These are phyloP conservation scores for Tonatia bakeri DNA, from an alignment of 2,113 vertebrate genomes.

Conservation along the genomic window DNA sequence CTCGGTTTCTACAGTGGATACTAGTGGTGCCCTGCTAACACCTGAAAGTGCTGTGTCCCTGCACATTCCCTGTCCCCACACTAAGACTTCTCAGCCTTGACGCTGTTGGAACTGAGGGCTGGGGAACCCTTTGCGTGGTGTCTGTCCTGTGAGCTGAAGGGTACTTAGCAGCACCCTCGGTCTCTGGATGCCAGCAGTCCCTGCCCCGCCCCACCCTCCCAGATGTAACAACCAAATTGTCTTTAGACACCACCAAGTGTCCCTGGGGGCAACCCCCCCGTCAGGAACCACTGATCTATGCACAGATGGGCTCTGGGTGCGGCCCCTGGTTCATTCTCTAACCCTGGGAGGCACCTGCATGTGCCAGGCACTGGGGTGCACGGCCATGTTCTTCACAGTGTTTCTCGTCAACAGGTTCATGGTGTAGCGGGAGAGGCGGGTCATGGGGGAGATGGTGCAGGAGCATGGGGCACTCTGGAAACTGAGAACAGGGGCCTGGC, in stretches of 20 bases:
- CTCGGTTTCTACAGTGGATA: not conserved
- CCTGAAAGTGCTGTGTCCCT: not conserved
- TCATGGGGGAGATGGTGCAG: not conserved
- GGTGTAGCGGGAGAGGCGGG: not conserved
- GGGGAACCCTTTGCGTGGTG: not conserved
- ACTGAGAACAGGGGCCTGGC: not conserved
- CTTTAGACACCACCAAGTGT: not conserved
- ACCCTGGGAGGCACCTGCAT: not conserved
- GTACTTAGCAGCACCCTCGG: not conserved
- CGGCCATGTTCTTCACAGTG: not conserved
- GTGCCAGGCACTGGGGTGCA: not conserved
- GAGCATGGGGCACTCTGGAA: not conserved
- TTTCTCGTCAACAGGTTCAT: not conserved
- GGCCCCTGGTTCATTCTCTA: not conserved
- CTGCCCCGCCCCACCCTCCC: not conserved
- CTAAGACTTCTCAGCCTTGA: not conserved
- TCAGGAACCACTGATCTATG: not conserved
- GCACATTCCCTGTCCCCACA: not conserved
- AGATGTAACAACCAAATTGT: not conserved
- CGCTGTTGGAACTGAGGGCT: too few relatives aligned
- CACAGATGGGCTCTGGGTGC: not conserved
- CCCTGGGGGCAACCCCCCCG: not conserved
- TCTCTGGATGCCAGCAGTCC: not conserved
- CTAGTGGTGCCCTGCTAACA: fast-evolving
- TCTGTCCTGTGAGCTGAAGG: not conserved